Evolutionary conservation across 2,113 vertebrate species (phyloP), one percentile per base, ranked within the genome.

Genomic region (Chrysemys picta): DNA sequence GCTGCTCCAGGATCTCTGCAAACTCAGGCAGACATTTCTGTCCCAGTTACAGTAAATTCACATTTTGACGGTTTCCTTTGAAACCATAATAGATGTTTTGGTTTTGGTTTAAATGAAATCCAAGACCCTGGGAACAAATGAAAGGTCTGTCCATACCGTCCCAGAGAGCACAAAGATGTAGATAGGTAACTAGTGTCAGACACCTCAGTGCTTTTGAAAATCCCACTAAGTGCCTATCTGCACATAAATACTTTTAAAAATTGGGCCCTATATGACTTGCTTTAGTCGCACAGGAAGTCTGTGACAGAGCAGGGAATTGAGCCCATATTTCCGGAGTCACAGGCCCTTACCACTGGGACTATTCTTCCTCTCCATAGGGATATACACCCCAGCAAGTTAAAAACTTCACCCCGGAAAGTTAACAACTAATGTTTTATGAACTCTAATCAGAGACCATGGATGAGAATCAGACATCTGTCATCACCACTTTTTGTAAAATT

Each of bases 181-280:
- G 31, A n/a, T 2, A 56, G 54, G 35, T 24, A 3, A 10, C 82
- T 35, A 42, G 0, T 0, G 80, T 42, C 35, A 2, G 35, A 19
- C 62, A 69, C 62, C 35, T 69, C 62, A 17, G 35, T 69, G 31
- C 62, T 69, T 69, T n/a, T 35, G 62, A 69, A 69, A 69, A 69
- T 69, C 14, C 35, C 62, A 69, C 35, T n/a, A n/a, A 7, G 8
- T 69, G 62, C 62, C 62, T n/a, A 69, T 19, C 62, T 69, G 62
- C 14, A 35, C 62, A 69, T n/a, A 69, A n/a, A 62, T 62, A 16
- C 29, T 14, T 62, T 62, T 62, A 16, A 62, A 62, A 62, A 69
- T 12, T n/a, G 31, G 31, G 31, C 31, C 62, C 62, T n/a, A n/a
- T 19, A n/a, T 69, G 16, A n/a, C 62, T n/a, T 69, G 6, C 31